Base-by-base conservation (phyloP, 2,797 vertebrate genomes). In the Australoheros facetus region DNA sequence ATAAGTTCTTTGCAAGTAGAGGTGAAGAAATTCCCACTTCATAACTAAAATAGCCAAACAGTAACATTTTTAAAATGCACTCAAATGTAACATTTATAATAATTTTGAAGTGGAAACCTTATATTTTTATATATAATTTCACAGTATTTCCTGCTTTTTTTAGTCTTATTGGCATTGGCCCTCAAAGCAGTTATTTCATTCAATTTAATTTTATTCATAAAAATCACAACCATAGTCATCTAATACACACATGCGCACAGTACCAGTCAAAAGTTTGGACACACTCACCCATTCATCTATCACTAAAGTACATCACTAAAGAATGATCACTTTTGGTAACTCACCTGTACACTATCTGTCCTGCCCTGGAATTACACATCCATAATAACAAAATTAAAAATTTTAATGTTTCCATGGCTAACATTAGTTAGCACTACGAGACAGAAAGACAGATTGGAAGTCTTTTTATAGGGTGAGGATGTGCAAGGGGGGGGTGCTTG, bases 361-460 rank as follows among this genome's bases (percentile, higher is more conserved):
- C 48, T 62, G 81, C 45, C 17, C 17, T 76, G 62, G 57, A 87
- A 39, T 37, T 37, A 57, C 78, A 88, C 88, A 95, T 93, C 92
- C 93, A 95, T 37, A 89, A 78, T n/a, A 95, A 80, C 59, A 95
- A 28, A 57, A 93, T 62, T 34, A 94, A 16, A 77, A 88, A 66
- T 28, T 56, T 86, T 7, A 91, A 71, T 21, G 69, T 75, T 73
- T 89, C 93, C 95, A 96, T 96, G 58, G 86, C 91, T 88, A 88
- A 87, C 86, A 51, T 64, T 55, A 77, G 88, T 87, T 89, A 89
- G 87, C 79, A 72, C 54, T 13, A 54, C 51, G 72, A 85, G 84
- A 78, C 75, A 78, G 56, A 51, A 3, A 23, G n/a, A 56, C 26
- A 42, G 23, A 23, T 28, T 5, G 12, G 11, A 4, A 16, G 69